Evolutionary conservation across 2,888 invertebrate genomes (phyloP).

Genomic region (Ophion costatus): DNA sequence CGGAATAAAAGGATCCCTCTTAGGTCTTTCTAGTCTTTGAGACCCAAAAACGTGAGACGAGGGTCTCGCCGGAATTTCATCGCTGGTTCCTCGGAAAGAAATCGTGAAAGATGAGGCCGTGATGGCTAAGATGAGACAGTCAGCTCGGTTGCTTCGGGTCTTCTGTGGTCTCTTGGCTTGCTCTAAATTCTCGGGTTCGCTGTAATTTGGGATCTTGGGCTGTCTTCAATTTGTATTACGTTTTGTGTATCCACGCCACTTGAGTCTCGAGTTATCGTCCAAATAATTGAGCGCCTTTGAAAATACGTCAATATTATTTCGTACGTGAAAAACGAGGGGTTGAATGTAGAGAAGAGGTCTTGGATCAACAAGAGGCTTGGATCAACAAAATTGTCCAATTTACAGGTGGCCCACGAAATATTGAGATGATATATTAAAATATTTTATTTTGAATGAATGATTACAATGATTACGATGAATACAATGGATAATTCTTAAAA

Average conservation of each 20-base stretch:
- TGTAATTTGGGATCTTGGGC: neutral
- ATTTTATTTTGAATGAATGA: too few relatives aligned
- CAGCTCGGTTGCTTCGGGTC: neutral
- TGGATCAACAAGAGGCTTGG: too few relatives aligned
- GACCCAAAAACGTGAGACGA: constrained; percentile 51
- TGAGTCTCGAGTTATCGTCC: neutral
- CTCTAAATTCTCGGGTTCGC: constrained; percentile 10
- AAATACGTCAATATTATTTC: neutral
- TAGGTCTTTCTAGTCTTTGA: constrained; percentile 48
- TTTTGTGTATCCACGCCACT: neutral
- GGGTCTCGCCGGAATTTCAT: constrained; percentile 39
- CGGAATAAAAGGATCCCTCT: constrained; percentile 44
- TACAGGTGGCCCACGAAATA: too few relatives aligned
- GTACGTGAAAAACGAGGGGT: neutral
- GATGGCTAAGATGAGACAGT: neutral
- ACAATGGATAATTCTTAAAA: too few relatives aligned
- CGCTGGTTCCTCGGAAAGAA: constrained; percentile 44
- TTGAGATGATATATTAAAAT: too few relatives aligned
- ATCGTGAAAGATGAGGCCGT: constrained; percentile 35
- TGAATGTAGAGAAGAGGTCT: neutral
- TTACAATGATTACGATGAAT: too few relatives aligned
- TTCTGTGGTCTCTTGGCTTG: constrained; percentile 10
- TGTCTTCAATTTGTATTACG: constrained; percentile 2
- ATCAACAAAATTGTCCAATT: too few relatives aligned
- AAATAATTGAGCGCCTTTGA: constrained; percentile 1